Evolutionary conservation across 2,797 vertebrate genomes (phyloP).

Genomic region (Myotis daubentonii): DNA sequence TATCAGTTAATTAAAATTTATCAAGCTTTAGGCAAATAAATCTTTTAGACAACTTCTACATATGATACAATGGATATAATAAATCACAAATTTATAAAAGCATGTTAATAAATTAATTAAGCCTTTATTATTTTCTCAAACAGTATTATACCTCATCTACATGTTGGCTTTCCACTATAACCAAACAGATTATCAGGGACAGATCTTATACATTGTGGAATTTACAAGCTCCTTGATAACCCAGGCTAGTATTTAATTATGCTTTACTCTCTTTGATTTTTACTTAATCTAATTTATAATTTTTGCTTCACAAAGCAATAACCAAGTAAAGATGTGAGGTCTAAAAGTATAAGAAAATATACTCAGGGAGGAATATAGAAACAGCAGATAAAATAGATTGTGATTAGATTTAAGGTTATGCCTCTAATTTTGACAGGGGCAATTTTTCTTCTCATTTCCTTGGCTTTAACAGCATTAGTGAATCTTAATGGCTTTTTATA

Average conservation of each 20-base stretch:
- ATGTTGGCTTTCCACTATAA: background rate
- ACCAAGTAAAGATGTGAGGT: background rate
- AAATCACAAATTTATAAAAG: background rate
- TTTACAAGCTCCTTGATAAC: background rate
- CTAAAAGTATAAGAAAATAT: conserved; percentile 34
- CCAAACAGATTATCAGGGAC: background rate
- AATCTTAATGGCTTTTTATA: background rate
- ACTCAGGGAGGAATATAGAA: background rate
- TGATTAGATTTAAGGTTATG: background rate
- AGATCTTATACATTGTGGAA: background rate
- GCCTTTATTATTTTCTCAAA: background rate
- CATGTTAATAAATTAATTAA: background rate
- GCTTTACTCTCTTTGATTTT: background rate
- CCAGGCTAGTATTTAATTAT: conserved; percentile 12
- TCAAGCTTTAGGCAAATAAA: background rate
- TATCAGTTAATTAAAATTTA: background rate
- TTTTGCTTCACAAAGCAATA: conserved; percentile 55
- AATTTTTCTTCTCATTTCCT: conserved; percentile 51
- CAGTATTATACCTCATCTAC: background rate
- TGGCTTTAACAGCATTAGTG: background rate
- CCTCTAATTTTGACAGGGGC: conserved; percentile 27
- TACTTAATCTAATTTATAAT: conserved; percentile 14
- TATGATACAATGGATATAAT: background rate
- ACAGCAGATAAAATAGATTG: background rate
- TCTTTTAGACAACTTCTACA: conserved; percentile 10